Base-by-base conservation (phyloP, 2,113 vertebrate genomes). In the Oncorhynchus keta region DNA sequence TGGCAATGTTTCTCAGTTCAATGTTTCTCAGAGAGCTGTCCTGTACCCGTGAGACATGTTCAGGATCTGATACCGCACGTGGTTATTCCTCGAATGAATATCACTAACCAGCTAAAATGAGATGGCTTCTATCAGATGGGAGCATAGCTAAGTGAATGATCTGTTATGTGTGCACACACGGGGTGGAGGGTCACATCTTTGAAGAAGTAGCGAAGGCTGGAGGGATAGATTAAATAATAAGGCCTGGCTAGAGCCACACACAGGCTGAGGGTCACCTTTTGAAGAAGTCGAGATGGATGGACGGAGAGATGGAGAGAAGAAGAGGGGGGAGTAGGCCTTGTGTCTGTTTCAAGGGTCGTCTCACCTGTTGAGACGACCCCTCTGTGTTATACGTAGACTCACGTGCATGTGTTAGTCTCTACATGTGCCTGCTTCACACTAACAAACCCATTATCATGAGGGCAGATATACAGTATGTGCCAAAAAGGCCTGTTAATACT, bases 71-170 rank as follows among this genome's bases (percentile, higher is more conserved):
- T 35, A 6, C 35, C 35, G 35, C 35, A 35, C 35, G 35, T 39
- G 39, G 39, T 68, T 68, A 26, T 68, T 18, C 13, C 66, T 20
- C 6, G 14, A 7, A 7, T 26, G 28, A 32, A 68, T 35, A 68
- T 68, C 66, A 16, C 5, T 32, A 35, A 8, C 66, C 28, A 68
- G 26, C 66, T 68, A 30, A 28, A 3, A 39, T 39, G 3, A 68
- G 13, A 22, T 22, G 7, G 7, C 8, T 9, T n/a, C 59, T 22
- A 20, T 61, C 57, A 73, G 75, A 83, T 22, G 26, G 73, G 12
- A 4, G 80, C 24, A 70, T 66, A 80, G 77, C 16, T 71, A 76
- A 32, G 72, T 79, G 69, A 81, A 85, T 86, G 86, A 82, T 28
- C 22, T 5, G 26, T 80, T 69, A 73, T 83, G 78, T 68, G 11